These are phyloP conservation scores for Diarsia rubi DNA, from an alignment of 2,888 invertebrate genomes.

Conservation along the genomic window DNA sequence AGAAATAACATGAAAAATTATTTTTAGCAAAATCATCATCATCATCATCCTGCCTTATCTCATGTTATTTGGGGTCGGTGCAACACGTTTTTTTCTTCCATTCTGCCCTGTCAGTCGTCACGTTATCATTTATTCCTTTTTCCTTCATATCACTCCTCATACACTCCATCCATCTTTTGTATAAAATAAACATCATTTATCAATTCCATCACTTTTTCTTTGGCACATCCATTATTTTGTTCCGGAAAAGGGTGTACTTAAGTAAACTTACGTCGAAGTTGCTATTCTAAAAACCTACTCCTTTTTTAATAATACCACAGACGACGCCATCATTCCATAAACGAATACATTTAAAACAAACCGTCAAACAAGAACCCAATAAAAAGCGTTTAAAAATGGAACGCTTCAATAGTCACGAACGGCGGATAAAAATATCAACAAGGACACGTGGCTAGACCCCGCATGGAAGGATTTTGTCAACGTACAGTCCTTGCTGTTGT, in stretches of 20 bases:
- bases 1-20: too few relatives aligned
- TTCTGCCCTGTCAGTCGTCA: too few relatives aligned
- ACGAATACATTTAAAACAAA: slow-evolving; percentile 19
- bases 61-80: too few relatives aligned
- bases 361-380: slow-evolving; percentile 25
- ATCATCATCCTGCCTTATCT: too few relatives aligned
- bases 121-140: too few relatives aligned
- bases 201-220: not conserved
- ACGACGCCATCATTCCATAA: not conserved
- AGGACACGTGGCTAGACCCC: slow-evolving; percentile 46
- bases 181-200: not conserved
- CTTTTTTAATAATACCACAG: not conserved
- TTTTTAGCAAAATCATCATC: too few relatives aligned
- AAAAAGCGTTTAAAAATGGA: slow-evolving; percentile 24
- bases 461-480: slow-evolving; percentile 47
- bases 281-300: not conserved
- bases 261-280: not conserved
- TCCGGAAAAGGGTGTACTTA: not conserved
- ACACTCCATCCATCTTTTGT: too few relatives aligned
- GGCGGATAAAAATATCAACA: slow-evolving; percentile 53
- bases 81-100: too few relatives aligned
- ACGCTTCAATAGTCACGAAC: slow-evolving; percentile 47
- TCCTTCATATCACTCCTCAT: too few relatives aligned
- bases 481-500: not conserved
- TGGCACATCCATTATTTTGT: not conserved